These are phyloP conservation scores for Nysson spinosus DNA, from an alignment of 2,888 invertebrate species.

Conservation along the genomic window DNA sequence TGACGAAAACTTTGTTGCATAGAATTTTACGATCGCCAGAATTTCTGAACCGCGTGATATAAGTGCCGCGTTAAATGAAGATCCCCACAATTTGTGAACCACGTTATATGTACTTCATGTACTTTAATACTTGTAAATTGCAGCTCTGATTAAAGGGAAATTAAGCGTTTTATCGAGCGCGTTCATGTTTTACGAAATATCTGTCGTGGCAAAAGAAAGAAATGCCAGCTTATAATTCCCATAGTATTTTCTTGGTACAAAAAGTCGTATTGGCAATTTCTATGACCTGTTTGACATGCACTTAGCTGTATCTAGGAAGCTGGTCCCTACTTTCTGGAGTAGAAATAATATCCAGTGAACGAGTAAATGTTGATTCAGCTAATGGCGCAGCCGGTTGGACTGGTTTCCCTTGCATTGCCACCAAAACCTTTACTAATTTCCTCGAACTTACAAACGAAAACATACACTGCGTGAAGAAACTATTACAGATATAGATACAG, in stretches of 20 bases:
- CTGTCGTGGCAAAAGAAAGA: no score
- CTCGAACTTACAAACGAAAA: slow-evolving; percentile 19
- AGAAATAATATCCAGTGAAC: slow-evolving; percentile 56
- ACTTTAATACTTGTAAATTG: no score
- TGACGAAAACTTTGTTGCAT: no score
- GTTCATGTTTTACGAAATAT: not conserved
- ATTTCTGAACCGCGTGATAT: no score
- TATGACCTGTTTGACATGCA: slow-evolving; percentile 18
- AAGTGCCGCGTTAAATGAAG: no score
- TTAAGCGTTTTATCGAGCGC: no score
- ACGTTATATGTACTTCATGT: no score
- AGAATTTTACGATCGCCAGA: no score
- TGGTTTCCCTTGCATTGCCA: slow-evolving; percentile 14
- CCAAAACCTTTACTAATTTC: slow-evolving; percentile 19
- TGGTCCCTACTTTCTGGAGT: slow-evolving; percentile 43
- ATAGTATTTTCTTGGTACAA: no score
- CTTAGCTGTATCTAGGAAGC: slow-evolving; percentile 24
- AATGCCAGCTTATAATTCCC: no score
- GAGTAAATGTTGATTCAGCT: slow-evolving; percentile 61
- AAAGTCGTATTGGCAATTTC: not conserved
- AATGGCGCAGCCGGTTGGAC: slow-evolving; percentile 48
- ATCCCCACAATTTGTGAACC: no score
- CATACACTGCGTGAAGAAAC: not conserved
- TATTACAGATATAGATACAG: not conserved
- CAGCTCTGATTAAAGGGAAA: no score